A percentile compares a stretch with the other conserved stretches of the same genome.
Evolutionary conservation across 1,140 invertebrate genomes (phyloP).

Genomic region (Heterodera schachtii): DNA sequence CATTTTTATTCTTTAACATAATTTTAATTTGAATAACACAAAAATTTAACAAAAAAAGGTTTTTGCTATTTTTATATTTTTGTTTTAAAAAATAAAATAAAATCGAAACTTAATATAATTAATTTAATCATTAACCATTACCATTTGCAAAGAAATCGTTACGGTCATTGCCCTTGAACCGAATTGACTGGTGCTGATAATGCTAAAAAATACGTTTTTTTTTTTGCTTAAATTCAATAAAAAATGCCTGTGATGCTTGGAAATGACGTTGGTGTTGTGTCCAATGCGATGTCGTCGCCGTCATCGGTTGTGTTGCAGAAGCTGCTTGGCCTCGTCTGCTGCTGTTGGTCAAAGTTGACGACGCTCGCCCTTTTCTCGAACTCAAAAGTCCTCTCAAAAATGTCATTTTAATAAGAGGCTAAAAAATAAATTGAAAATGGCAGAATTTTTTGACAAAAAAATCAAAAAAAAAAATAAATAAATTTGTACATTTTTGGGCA

Average conservation of each 20-base stretch:
- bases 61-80: too few species aligned
- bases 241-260: not conserved
- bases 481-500: too few species aligned
- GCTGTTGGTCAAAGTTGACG: not conserved
- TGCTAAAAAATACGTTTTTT: not conserved
- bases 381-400: not conserved
- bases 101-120: too few species aligned
- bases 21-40: too few species aligned
- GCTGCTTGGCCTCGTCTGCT: not conserved
- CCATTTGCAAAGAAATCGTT: conserved; percentile 31
- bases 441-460: not conserved
- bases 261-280: not conserved
- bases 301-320: not conserved
- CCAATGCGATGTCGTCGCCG: not conserved
- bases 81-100: too few species aligned
- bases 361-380: not conserved
- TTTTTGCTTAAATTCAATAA: not conserved
- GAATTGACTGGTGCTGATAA: conserved; percentile 21
- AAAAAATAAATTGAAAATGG: not conserved
- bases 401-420: not conserved
- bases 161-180: conserved; percentile 30
- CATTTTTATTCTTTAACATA: too few species aligned
- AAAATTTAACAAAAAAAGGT: too few species aligned
- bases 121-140: not conserved
- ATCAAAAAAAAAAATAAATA: too few species aligned